A percentile compares a stretch with the other conserved stretches of the same genome.
Conservation (phyloP, 2,113 vertebrate species). For the Paratilapia polleni region DNA sequence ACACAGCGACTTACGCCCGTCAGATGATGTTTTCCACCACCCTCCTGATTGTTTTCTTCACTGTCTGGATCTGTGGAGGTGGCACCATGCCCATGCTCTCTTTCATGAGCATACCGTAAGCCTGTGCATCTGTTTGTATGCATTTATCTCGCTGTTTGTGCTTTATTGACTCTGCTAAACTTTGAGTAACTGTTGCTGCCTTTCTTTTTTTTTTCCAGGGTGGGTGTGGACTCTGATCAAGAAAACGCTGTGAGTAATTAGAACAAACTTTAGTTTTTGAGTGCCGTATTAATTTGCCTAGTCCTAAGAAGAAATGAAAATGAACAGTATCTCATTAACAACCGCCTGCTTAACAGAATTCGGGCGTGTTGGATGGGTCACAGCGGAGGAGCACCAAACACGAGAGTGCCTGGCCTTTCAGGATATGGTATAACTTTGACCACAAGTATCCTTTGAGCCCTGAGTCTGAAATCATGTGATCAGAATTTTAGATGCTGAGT, state of each 20-base stretch:
- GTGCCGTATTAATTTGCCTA: neutral
- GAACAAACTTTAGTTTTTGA: neutral
- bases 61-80: slow-evolving; percentile 95
- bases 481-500: neutral
- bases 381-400: slow-evolving; percentile 89
- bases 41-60: slow-evolving; percentile 96
- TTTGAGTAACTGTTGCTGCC: neutral
- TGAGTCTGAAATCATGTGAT: neutral
- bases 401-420: slow-evolving; percentile 96
- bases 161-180: neutral
- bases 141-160: neutral
- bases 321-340: neutral
- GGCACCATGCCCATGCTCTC: slow-evolving; percentile 95
- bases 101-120: slow-evolving; percentile 91
- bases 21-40: slow-evolving; percentile 98
- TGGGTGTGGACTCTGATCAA: slow-evolving; percentile 94
- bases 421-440: slow-evolving; percentile 98
- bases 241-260: slow-evolving; percentile 85
- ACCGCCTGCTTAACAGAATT: slow-evolving; percentile 36
- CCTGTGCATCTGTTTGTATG: neutral
- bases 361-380: slow-evolving; percentile 80
- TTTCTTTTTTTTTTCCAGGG: slow-evolving; percentile 74
- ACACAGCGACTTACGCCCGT: slow-evolving; percentile 93
- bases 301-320: neutral
- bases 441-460: slow-evolving; percentile 90